These are phyloP conservation scores for Bos javanicus DNA, from an alignment of 2,113 vertebrate species.

Conservation along the genomic window DNA sequence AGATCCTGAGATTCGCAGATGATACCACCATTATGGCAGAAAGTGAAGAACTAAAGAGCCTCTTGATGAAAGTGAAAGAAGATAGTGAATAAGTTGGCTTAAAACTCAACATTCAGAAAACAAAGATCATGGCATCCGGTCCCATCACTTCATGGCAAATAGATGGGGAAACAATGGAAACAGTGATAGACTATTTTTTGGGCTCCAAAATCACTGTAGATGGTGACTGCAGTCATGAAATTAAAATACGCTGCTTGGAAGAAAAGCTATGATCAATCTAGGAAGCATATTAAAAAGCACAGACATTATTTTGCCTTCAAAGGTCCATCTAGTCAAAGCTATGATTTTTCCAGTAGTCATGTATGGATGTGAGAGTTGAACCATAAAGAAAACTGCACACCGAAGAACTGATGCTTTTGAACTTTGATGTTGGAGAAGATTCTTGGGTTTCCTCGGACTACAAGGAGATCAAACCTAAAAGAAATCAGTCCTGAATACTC, in stretches of 20 bases:
- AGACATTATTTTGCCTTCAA: background rate
- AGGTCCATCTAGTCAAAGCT: background rate
- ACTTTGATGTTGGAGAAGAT: background rate
- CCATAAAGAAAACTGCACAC: background rate
- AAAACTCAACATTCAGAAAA: background rate
- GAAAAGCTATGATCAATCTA: background rate
- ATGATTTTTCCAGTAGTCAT: background rate
- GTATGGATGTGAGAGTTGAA: background rate
- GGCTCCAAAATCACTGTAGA: too few species aligned
- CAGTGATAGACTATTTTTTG: too few species aligned
- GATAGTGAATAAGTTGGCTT: background rate
- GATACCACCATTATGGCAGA: background rate
- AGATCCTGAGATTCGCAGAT: background rate
- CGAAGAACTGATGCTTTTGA: background rate
- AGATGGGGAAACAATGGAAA: too few species aligned
- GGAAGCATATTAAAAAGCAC: background rate
- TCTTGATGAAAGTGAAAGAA: background rate
- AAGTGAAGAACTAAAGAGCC: background rate
- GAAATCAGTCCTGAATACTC: background rate
- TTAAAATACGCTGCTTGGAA: too few species aligned
- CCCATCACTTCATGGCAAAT: too few species aligned
- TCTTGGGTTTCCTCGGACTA: background rate
- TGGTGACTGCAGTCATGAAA: too few species aligned
- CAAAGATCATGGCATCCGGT: too few species aligned
- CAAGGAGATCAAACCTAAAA: background rate